Evolutionary conservation across 1,140 invertebrate species (phyloP).

Genomic region (Temnothorax longispinosus): DNA sequence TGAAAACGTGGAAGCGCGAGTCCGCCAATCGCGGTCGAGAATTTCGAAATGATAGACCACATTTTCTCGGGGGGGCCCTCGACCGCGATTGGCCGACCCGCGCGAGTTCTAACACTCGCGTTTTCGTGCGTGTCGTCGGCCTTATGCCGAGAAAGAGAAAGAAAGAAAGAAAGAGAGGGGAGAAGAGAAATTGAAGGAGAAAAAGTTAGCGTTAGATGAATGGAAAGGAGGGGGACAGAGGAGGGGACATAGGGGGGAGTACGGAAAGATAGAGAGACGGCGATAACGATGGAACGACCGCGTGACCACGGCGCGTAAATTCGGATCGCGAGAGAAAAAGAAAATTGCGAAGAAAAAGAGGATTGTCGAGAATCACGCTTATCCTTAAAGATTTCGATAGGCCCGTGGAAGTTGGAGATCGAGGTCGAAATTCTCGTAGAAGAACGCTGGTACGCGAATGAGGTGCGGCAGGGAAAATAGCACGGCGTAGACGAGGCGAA

Average conservation of each 20-base stretch:
- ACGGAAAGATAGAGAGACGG: not conserved
- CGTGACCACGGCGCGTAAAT: not conserved
- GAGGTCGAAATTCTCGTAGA: no score
- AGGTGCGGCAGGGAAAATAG: no score
- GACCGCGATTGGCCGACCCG: not conserved
- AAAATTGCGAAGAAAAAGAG: no score
- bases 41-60: not conserved
- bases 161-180: not conserved
- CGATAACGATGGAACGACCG: not conserved
- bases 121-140: not conserved
- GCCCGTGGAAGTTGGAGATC: no score
- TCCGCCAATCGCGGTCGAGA: not conserved
- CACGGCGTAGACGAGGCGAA: no score
- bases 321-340: not conserved
- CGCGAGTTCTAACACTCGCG: not conserved
- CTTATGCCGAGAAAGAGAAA: not conserved
- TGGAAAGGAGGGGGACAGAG: not conserved
- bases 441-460: no score
- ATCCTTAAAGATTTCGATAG: no score
- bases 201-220: not conserved
- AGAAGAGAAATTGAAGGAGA: not conserved
- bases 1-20: not conserved
- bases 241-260: no score
- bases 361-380: no score
- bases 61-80: not conserved